A percentile compares a stretch with the other conserved stretches of the same genome.
Conservation (phyloP, 2,797 vertebrate species). For the Mustela erminea region DNA sequence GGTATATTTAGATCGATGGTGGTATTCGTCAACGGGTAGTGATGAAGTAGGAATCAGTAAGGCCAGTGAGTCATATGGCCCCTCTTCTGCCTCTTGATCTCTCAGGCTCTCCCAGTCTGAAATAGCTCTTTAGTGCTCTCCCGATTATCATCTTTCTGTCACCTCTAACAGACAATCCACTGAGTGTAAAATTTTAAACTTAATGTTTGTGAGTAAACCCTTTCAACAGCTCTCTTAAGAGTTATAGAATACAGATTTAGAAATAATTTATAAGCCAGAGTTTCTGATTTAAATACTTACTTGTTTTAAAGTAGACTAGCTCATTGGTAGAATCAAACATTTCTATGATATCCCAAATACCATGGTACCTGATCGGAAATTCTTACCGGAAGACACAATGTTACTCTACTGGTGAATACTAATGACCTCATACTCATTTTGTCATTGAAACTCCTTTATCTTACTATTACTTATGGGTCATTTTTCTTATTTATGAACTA, state of each 20-base stretch:
- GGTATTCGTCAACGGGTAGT: background rate
- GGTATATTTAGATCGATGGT: background rate
- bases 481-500: background rate
- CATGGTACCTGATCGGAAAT: background rate
- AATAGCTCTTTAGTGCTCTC: background rate
- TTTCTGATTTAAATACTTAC: background rate
- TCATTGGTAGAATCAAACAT: background rate
- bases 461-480: background rate
- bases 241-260: constrained; percentile 39
- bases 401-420: background rate
- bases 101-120: background rate
- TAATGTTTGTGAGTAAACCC: background rate
- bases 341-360: background rate
- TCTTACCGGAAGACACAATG: background rate
- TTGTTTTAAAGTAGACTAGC: background rate
- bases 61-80: background rate
- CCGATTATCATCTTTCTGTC: background rate
- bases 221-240: background rate
- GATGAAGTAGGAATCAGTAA: background rate
- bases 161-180: background rate
- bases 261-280: constrained; percentile 14
- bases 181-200: background rate
- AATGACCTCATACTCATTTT: background rate
- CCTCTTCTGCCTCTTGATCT: background rate
- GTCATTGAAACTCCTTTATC: constrained; percentile 17